Percentiles rank a stretch among this genome's conserved stretches.
phyloP scores from a whole-genome alignment of 2,888 invertebrate species.

The Eupsilia transversa region DNA sequence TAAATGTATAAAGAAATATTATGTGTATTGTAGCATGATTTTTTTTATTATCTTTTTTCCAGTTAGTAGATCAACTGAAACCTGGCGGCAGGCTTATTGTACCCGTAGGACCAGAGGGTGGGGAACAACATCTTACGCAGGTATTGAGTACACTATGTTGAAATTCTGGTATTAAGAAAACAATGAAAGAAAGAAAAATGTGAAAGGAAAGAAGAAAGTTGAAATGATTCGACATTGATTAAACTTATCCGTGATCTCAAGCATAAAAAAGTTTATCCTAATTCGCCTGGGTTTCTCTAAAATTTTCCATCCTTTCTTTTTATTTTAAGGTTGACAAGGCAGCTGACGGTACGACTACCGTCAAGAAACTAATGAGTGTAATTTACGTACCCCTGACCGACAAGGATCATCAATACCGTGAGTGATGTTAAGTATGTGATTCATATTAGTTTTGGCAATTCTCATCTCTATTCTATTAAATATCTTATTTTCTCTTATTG shows the following conservation, averaged over 20 bases:
- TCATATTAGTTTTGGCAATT: conserved; percentile 16
- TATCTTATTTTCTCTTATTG: conserved; percentile 1
- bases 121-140: conserved; percentile 96
- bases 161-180: neutral
- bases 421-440: conserved; percentile 77
- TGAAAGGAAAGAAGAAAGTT: no score
- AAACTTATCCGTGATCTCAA: neutral
- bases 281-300: neutral
- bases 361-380: conserved; percentile 97
- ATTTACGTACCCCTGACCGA: conserved; percentile 99
- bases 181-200: no score
- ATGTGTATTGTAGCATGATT: neutral
- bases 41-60: conserved; percentile 56
- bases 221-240: neutral
- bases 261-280: neutral
- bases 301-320: neutral
- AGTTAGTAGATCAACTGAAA: conserved; percentile 96
- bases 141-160: conserved; percentile 70
- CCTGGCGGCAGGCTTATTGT: conserved; percentile 97
- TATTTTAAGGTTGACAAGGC: conserved; percentile 95
- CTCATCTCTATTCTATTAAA: neutral
- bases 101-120: conserved; percentile 96
- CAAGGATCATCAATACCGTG: conserved; percentile 86
- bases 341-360: conserved; percentile 93
- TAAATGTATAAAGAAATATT: neutral